phyloP scores from a whole-genome alignment of 2,888 invertebrate genomes.

The Tupiocoris notatus region DNA sequence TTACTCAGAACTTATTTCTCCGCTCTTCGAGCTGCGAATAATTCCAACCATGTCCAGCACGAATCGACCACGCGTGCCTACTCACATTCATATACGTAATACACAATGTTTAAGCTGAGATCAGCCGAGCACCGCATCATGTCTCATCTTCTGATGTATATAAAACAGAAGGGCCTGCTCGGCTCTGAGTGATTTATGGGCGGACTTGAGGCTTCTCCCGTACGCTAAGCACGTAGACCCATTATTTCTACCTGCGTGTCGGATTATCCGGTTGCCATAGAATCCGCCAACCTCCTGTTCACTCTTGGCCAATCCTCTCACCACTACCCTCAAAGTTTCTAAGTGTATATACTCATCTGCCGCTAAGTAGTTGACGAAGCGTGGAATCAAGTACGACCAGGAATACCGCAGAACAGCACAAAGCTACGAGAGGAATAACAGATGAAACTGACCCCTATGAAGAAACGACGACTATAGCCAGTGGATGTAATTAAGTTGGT shows the following conservation, averaged over 20 bases:
- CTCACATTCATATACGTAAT: neutral
- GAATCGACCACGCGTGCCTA: too few species aligned
- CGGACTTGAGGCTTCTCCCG: constrained; percentile 13
- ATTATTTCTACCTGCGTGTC: constrained; percentile 30
- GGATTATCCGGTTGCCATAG: constrained; percentile 5
- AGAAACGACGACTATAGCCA: too few species aligned
- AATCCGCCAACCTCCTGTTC: neutral
- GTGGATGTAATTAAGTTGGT: too few species aligned
- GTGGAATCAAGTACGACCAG: too few species aligned
- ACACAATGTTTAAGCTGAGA: neutral
- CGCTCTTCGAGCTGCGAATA: too few species aligned
- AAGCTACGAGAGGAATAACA: too few species aligned
- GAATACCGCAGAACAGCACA: too few species aligned
- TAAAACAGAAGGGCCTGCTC: neutral
- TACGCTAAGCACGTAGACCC: constrained; percentile 17
- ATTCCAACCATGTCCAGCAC: neutral
- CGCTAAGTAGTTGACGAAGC: too few species aligned
- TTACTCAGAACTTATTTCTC: too few species aligned
- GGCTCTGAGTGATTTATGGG: constrained; percentile 15
- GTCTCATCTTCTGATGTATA: neutral
- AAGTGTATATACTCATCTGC: too few species aligned
- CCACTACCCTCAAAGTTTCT: too few species aligned
- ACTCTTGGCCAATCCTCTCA: neutral
- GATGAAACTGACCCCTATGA: too few species aligned
- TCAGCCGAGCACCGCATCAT: neutral